Base-by-base conservation (phyloP, 2,888 invertebrate species). In the Hydriomena furcata region DNA sequence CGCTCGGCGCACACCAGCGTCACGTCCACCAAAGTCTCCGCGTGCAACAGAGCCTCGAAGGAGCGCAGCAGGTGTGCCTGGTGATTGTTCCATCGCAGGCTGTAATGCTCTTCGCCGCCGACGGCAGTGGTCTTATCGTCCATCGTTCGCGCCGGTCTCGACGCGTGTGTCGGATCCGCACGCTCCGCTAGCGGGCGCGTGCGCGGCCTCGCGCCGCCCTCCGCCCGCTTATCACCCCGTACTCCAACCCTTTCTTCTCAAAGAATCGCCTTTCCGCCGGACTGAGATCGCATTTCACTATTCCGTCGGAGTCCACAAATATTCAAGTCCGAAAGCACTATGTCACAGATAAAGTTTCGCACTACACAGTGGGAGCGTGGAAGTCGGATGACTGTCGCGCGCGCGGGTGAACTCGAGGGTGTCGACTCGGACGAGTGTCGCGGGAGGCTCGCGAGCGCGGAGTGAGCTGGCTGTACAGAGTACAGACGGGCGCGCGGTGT, bases 11-110 rank as follows among this genome's bases (percentile, higher is more conserved):
- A 97, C 34, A 97, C 96, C 58, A 97, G 92, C 10, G 97, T 97
- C 51, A 97, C 97, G 80, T 97, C 97, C 52, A 97, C 97, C 45
- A 97, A 93, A 5, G 95, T 94, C 87, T 97, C 97, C 12, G 95
- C 95, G 74, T 96, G 95, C 57, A 97, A 92, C 55, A 97, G 92
- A n/a, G 95, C 94, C 75, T 97, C 97, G 87, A 98, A 97, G 41
- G 97, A 95, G 70, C 95, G 93, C 65, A 97, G 92, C 75, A 98
- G 94, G 84, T 97, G 96, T 65, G 93, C 93, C 82, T 96, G 96
- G 91, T 97, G 97, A 91, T 97, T 97, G 92, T 97, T 97, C 97
- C 97, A 98, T 85, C 96, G 93, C 74, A 97, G 92, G 79, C 96
- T 97, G 89, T 97, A 97, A 84, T 97, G 96, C 79, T 96, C 96